Base-by-base conservation (phyloP, 2,113 vertebrate species). In the Podiceps cristatus region DNA sequence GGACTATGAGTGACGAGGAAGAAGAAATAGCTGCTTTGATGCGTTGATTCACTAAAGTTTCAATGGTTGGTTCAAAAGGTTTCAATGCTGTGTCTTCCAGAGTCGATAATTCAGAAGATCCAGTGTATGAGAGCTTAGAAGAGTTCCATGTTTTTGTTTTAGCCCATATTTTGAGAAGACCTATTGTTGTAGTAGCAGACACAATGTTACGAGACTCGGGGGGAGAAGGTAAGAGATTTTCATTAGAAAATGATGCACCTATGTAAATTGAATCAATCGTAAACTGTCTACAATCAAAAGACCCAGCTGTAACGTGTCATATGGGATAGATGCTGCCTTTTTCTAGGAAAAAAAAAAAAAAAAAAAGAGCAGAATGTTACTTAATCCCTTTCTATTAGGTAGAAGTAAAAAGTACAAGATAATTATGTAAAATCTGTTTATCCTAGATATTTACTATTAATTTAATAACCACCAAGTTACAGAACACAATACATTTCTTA, bases 81-180 rank as follows among this genome's bases (percentile, higher is more conserved):
- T 24, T 19, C 72, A 71, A 28, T 91, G 13, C 50, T 94, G 37
- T 96, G n/a, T 97, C 68, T 92, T 96, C 60, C 96, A 99, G 99
- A 55, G 98, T 99, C 88, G 99, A 99, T 96, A 99, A 99, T 94
- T 98, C 99, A 6, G 99, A 99, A 95, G 99, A 99, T 91, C 99
- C 99, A 0, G 99, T 99, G 47, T 99, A 99, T 29, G 99, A 99
- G 98, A 99, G 99, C 93, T 98, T 99, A 68, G 99, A 99, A 79
- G 99, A 99, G 97, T 99, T 99, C 98, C 99, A 99, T 28, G 99
- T 99, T 73, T 99, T 99, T 86, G 99, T 99, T 58, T 97, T 99
- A 82, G 99, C 99, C 44, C 99, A 99, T 20, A 99, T 99, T 92
- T 97, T 99, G 69, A 98, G 99, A 82, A 97, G 99, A 90, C 99